Evolutionary conservation across 2,797 vertebrate species (phyloP).

Genomic region (Myotis daubentonii): DNA sequence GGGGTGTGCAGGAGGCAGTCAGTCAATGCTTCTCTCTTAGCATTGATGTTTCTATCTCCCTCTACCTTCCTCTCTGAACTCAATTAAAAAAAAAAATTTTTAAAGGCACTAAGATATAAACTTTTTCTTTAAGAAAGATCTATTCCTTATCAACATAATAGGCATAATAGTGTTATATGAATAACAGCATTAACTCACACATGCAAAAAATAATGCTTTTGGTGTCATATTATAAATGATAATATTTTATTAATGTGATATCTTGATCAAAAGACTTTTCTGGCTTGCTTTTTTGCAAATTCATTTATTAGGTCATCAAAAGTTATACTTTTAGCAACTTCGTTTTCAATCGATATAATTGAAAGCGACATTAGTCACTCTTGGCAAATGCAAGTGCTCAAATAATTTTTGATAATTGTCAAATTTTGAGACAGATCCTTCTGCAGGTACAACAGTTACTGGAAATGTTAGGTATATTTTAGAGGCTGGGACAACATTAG

Average conservation of each 20-base stretch:
- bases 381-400: constrained; percentile 39
- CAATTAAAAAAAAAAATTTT: too few relatives aligned
- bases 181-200: background rate
- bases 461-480: background rate
- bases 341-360: constrained; percentile 45
- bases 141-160: constrained; percentile 10
- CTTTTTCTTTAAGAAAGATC: background rate
- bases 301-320: constrained; percentile 40
- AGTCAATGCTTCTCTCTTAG: too few relatives aligned
- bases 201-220: constrained; percentile 6
- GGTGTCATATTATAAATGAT: background rate
- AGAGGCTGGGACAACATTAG: background rate
- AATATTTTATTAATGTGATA: background rate
- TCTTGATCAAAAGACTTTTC: background rate
- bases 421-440: constrained; percentile 11
- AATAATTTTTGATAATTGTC: constrained; percentile 43
- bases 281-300: constrained; percentile 36
- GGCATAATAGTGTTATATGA: background rate
- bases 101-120: background rate
- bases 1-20: too few relatives aligned
- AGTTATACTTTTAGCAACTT: constrained; percentile 24
- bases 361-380: constrained; percentile 29
- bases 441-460: background rate
- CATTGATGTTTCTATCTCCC: too few relatives aligned
- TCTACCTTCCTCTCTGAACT: too few relatives aligned